Evolutionary conservation across 2,888 invertebrate genomes (phyloP).

Genomic region (Latrodectus elegans): DNA sequence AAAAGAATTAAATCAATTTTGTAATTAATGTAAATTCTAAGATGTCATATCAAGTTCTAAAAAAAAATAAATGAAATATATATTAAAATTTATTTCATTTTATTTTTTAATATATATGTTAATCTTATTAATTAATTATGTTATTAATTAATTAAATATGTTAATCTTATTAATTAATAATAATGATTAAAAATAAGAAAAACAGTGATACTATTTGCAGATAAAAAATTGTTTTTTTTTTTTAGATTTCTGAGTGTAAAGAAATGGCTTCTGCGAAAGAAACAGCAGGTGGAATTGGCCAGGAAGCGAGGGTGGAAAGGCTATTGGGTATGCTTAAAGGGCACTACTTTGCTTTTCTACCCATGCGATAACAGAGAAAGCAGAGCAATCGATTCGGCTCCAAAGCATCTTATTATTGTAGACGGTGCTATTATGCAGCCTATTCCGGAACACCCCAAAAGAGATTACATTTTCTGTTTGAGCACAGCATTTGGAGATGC

Average conservation of each 20-base stretch:
- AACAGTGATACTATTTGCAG: too few species aligned
- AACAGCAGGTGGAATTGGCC: constrained; percentile 88
- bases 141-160: too few species aligned
- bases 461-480: constrained; percentile 97
- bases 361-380: constrained; percentile 92
- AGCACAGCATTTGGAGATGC: constrained; percentile 99
- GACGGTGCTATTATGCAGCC: constrained; percentile 98
- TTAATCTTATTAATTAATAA: too few species aligned
- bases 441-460: constrained; percentile 98
- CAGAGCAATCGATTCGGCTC: constrained; percentile 89
- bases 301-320: constrained; percentile 98
- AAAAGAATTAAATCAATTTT: too few species aligned
- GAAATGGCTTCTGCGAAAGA: constrained; percentile 97
- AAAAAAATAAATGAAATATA: too few species aligned
- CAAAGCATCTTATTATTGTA: constrained; percentile 95
- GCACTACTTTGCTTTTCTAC: constrained; percentile 95
- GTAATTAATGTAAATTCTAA: too few species aligned
- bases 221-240: neutral
- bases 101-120: too few species aligned
- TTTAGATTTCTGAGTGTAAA: constrained; percentile 95
- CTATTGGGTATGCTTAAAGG: constrained; percentile 98
- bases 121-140: too few species aligned
- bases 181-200: too few species aligned
- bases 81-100: too few species aligned
- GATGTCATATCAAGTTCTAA: too few species aligned